Conservation (phyloP, 2,113 vertebrate species). For the Centropus bengalensis region DNA sequence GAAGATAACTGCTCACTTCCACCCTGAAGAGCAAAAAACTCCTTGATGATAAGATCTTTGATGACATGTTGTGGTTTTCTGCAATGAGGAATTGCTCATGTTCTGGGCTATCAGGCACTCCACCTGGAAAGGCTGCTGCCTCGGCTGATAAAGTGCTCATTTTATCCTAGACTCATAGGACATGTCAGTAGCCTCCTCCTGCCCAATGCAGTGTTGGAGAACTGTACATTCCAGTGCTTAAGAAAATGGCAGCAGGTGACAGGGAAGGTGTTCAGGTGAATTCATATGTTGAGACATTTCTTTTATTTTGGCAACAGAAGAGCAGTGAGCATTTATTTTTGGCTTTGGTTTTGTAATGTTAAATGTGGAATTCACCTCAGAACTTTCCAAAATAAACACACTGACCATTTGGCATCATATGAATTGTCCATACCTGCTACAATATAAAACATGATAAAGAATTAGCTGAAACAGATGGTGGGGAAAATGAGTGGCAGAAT, state of each 20-base stretch:
- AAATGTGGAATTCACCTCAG: background rate
- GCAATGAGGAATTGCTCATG: background rate
- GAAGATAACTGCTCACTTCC: background rate
- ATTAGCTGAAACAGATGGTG: background rate
- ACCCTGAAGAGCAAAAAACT: background rate
- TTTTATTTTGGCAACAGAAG: background rate
- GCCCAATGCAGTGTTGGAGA: background rate
- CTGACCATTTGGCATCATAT: background rate
- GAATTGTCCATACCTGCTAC: background rate
- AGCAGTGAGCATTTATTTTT: background rate
- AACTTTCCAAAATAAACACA: slow-evolving; percentile 41
- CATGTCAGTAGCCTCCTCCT: background rate
- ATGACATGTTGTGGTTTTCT: background rate
- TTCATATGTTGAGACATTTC: background rate
- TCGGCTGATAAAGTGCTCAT: background rate
- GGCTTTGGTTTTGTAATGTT: background rate
- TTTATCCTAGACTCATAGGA: background rate
- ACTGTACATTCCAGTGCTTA: background rate
- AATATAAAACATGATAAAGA: background rate
- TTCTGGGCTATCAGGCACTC: background rate
- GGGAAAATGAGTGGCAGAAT: background rate
- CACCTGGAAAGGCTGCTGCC: background rate
- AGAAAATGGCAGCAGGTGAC: background rate
- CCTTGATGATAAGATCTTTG: background rate
- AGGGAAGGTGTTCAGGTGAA: background rate